phyloP scores from a whole-genome alignment of 2,888 invertebrate genomes.

The Melieria omissa region DNA sequence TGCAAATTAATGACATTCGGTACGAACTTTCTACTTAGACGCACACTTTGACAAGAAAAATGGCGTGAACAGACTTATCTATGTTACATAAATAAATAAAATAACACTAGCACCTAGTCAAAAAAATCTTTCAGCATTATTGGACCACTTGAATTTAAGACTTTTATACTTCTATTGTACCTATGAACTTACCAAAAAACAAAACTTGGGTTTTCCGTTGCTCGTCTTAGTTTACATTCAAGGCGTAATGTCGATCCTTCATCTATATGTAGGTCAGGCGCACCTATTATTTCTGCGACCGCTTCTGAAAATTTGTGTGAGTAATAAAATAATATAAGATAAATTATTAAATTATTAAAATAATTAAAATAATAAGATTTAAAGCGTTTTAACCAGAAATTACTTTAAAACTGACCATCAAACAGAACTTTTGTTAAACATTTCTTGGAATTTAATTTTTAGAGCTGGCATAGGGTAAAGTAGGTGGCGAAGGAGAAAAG shows the following conservation, averaged over 20 bases:
- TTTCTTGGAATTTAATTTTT: neutral
- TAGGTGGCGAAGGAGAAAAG: no score
- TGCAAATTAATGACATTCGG: no score
- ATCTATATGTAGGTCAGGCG: constrained; percentile 66
- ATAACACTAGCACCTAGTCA: no score
- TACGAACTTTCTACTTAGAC: no score
- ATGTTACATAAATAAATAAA: no score
- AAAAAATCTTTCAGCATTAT: no score
- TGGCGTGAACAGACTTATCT: no score
- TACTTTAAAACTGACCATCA: neutral
- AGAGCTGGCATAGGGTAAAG: neutral
- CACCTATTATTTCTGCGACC: constrained; percentile 65
- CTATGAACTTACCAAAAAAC: constrained; percentile 64
- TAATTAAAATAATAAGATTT: no score
- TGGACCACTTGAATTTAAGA: no score
- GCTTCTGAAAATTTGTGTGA: constrained; percentile 56
- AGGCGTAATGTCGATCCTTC: constrained; percentile 65
- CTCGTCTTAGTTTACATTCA: constrained; percentile 66
- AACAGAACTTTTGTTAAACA: neutral
- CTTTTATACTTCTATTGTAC: no score
- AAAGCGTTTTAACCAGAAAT: no score
- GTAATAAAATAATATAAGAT: neutral
- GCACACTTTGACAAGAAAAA: no score
- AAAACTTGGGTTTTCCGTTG: constrained; percentile 66
- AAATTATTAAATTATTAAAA: neutral